Base-by-base conservation (phyloP, 2,888 invertebrate genomes). In the Trichacis sp. region DNA sequence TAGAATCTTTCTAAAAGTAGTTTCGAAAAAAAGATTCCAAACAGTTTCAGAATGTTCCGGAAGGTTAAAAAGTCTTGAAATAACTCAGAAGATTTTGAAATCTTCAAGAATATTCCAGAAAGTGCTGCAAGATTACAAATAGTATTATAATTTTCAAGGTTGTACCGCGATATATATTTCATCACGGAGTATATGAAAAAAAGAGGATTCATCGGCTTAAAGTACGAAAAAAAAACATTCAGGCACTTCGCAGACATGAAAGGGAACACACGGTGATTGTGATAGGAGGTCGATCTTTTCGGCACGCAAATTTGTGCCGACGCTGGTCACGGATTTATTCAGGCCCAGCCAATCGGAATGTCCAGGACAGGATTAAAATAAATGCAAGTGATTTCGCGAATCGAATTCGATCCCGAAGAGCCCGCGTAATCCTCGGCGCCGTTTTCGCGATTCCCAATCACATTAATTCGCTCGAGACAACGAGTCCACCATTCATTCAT, bases 281-380 rank as follows among this genome's bases (percentile, higher is more conserved):
- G 73, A 77, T 73, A 72, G 71, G 73, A 71, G 72, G 74, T 73
- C 64, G 70, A 77, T 77, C 77, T 74, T 76, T 74, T 74, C 74
- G 71, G 74, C 69, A 72, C 57, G 69, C 47, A 68, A 75, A 71
- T 73, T 76, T 76, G 78, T 77, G 72, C 79, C 75, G 46, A 33
- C 64, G 64, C 67, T 72, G 76, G 75, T 76, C 77, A 74, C 72
- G 74, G 73, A 77, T 75, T 77, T 77, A 77, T 77, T 79, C 76
- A 76, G 75, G 71, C 63, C 70, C 73, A 69, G 70, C 76, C 75
- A 76, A 75, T 75, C 64, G 71, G 52, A 57, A 64, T 60, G 59
- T 64, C 64, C 69, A 68, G 64, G 68, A 64, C 59, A 48, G 72
- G 71, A 74, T 73, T 74, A 74, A 70, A 69, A 66, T 53, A 58